Evolutionary conservation across 1,140 invertebrate species (phyloP).

Genomic region (Phthorimaea operculella): DNA sequence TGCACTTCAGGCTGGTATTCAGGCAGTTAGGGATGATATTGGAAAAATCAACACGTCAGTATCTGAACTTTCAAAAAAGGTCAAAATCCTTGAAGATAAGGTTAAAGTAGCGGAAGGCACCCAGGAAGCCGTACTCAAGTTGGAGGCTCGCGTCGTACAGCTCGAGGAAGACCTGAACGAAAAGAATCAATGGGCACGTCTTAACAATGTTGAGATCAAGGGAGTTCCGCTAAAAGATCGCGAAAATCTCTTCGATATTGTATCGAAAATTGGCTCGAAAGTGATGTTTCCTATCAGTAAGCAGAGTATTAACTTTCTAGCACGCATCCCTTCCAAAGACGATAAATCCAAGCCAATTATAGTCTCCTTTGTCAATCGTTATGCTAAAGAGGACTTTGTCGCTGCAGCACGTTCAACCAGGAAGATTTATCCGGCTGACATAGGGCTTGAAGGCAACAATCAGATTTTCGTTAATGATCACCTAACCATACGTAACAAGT

Average conservation of each 20-base stretch:
- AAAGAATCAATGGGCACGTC: not conserved
- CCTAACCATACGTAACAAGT: conserved; percentile 6
- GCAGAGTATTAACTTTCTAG: not conserved
- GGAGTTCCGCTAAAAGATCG: not conserved
- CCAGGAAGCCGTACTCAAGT: too few species aligned
- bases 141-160: not conserved
- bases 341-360: conserved; percentile 10
- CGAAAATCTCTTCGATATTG: not conserved
- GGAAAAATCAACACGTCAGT: too few species aligned
- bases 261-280: not conserved
- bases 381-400: conserved; percentile 12
- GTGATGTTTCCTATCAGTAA: not conserved
- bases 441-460: conserved; percentile 6
- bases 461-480: conserved; percentile 5
- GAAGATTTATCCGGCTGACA: not conserved
- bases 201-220: not conserved
- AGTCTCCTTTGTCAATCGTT: conserved; percentile 9
- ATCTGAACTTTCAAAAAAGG: too few species aligned
- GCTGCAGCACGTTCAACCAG: conserved; percentile 7
- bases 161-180: not conserved
- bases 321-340: not conserved
- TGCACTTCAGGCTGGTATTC: too few species aligned
- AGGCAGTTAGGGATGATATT: too few species aligned
- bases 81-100: too few species aligned
- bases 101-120: too few species aligned